Evolutionary conservation across 2,888 invertebrate genomes (phyloP).

Genomic region (Pammene fasciana): DNA sequence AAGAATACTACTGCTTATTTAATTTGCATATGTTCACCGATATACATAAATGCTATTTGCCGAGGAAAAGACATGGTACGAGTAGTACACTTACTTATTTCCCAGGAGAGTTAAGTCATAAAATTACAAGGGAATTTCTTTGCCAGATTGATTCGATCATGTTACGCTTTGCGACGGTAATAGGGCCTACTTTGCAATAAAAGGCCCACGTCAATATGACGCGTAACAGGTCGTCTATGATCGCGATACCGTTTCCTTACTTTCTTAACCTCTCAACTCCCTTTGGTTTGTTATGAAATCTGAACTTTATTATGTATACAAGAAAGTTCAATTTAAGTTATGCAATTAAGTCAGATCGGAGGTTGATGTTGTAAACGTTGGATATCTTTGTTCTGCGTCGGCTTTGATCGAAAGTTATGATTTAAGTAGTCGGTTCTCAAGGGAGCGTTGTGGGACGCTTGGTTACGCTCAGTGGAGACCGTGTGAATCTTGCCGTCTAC

Average conservation of each 20-base stretch:
- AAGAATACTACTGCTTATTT: too few relatives aligned
- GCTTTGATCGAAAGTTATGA: constrained; percentile 47
- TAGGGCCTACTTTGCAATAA: constrained; percentile 21
- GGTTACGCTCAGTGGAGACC: constrained; percentile 44
- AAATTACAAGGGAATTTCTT: constrained; percentile 20
- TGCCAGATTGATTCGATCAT: not conserved
- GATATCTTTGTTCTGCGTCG: constrained; percentile 40
- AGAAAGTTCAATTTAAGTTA: not conserved
- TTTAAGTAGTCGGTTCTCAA: constrained; percentile 47
- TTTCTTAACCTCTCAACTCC: constrained; percentile 1
- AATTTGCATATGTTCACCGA: not conserved
- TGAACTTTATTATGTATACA: not conserved
- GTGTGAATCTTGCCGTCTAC: constrained; percentile 47
- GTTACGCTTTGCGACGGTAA: constrained; percentile 21
- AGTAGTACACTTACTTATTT: constrained; percentile 24
- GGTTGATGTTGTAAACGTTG: constrained; percentile 8
- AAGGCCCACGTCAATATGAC: constrained; percentile 28
- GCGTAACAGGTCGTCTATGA: constrained; percentile 40
- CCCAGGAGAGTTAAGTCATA: constrained; percentile 26
- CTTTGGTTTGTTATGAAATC: constrained; percentile 1
- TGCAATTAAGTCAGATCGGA: not conserved
- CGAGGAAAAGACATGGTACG: constrained; percentile 16
- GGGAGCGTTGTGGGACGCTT: constrained; percentile 47
- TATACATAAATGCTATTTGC: constrained; percentile 11
- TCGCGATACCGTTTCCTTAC: constrained; percentile 28